Conservation (phyloP, 2,888 invertebrate genomes). For the Diogma glabrata region DNA sequence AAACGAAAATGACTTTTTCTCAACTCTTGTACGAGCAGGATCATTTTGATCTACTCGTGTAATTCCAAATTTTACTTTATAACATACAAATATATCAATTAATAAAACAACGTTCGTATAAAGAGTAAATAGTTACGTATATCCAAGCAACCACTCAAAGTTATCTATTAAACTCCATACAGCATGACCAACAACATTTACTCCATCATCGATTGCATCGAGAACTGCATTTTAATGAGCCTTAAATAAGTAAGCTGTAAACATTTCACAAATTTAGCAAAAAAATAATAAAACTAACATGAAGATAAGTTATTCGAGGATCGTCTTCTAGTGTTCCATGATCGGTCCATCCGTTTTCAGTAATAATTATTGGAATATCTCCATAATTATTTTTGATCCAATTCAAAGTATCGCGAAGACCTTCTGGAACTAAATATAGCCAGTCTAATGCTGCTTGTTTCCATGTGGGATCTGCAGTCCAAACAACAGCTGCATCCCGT, state of each 20-base stretch:
- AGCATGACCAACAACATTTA: not conserved
- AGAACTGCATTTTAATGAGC: not conserved
- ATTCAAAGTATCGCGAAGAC: constrained; percentile 21
- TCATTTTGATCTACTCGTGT: not conserved
- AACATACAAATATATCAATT: no score
- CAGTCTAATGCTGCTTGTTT: constrained; percentile 24
- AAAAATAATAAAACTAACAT: no score
- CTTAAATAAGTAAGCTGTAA: no score
- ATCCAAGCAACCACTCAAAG: constrained; percentile 2
- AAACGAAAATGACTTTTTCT: not conserved
- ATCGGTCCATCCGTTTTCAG: constrained; percentile 45
- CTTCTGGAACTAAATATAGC: constrained; percentile 27
- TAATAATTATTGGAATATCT: constrained; percentile 36
- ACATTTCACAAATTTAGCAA: no score
- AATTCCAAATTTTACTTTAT: not conserved
- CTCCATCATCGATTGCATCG: not conserved
- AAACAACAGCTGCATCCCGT: constrained; percentile 30
- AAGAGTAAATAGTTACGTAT: no score
- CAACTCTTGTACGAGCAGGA: not conserved
- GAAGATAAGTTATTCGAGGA: constrained; percentile 24
- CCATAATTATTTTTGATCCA: constrained; percentile 8
- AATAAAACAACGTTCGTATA: no score
- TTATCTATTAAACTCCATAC: constrained; percentile 6
- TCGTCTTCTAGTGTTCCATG: constrained; percentile 24
- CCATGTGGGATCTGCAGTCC: constrained; percentile 23